phyloP scores from a whole-genome alignment of 2,113 vertebrate genomes.

The Poecilia latipinna region DNA sequence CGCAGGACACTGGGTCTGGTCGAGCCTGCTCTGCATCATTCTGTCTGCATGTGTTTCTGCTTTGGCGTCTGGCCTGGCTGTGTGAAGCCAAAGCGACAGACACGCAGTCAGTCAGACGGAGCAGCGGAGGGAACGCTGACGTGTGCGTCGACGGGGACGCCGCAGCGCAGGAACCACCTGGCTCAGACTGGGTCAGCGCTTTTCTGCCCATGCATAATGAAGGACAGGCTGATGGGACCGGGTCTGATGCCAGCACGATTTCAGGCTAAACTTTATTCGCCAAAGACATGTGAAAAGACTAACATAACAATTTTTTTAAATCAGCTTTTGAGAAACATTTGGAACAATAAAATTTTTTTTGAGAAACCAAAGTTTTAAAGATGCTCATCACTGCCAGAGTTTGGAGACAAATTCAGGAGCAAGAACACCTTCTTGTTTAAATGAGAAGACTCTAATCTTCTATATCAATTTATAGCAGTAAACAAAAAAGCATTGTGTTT shows the following conservation, averaged over 20 bases:
- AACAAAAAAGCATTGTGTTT: too few species aligned
- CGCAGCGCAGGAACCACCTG: slow-evolving; percentile 30
- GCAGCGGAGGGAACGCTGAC: slow-evolving; percentile 29
- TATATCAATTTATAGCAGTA: too few species aligned
- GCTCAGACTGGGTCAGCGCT: slow-evolving; percentile 30
- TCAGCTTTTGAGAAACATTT: too few species aligned
- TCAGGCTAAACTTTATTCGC: neutral
- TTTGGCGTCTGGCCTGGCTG: neutral
- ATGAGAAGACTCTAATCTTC: too few species aligned
- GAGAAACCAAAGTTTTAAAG: neutral
- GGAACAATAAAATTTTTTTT: too few species aligned
- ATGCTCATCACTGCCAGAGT: too few species aligned
- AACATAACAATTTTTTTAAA: too few species aligned
- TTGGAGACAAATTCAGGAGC: too few species aligned
- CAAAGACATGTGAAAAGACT: neutral
- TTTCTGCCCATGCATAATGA: slow-evolving; percentile 10
- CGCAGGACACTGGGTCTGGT: slow-evolving; percentile 22
- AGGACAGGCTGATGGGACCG: neutral
- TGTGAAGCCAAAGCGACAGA: slow-evolving; percentile 29
- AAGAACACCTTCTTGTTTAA: too few species aligned
- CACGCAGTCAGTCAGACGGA: slow-evolving; percentile 15
- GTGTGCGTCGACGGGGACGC: too few species aligned
- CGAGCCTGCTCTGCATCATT: slow-evolving; percentile 14
- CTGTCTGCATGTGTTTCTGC: slow-evolving; percentile 10
- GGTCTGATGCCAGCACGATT: neutral